Evolutionary conservation across 2,797 vertebrate genomes (phyloP).

Genomic region (Crypturellus tataupa): DNA sequence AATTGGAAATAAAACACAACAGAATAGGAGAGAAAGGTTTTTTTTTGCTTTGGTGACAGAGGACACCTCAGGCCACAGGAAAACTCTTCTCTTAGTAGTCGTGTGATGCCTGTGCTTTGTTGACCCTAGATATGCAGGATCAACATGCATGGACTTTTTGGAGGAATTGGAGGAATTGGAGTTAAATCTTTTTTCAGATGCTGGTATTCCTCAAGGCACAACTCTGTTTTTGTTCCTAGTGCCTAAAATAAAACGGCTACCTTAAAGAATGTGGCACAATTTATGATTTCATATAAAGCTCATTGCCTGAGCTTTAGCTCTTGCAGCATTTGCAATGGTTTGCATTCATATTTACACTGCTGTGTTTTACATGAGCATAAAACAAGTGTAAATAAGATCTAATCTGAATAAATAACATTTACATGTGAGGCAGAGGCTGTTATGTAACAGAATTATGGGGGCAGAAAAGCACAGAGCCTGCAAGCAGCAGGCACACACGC

Average conservation of each 20-base stretch:
- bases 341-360: not conserved
- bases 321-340: accelerated
- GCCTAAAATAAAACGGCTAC: not conserved
- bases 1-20: not conserved
- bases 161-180: not conserved
- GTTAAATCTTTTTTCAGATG: not conserved
- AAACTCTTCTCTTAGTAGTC: not conserved
- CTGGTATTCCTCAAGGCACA: not conserved
- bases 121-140: not conserved
- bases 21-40: not conserved
- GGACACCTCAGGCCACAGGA: not conserved
- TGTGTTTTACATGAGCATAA: not conserved
- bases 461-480: not conserved
- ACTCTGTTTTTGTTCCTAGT: not conserved
- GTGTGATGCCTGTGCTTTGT: not conserved
- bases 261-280: not conserved
- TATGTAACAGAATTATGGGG: not conserved
- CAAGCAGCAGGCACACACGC: not conserved
- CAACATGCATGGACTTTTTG: not conserved
- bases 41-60: not conserved
- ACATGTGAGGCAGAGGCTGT: not conserved
- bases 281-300: not conserved
- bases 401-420: slow-evolving; percentile 14
- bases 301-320: not conserved
- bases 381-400: not conserved